phyloP scores from a whole-genome alignment of 2,113 vertebrate species.

The Stigmatopora nigra region DNA sequence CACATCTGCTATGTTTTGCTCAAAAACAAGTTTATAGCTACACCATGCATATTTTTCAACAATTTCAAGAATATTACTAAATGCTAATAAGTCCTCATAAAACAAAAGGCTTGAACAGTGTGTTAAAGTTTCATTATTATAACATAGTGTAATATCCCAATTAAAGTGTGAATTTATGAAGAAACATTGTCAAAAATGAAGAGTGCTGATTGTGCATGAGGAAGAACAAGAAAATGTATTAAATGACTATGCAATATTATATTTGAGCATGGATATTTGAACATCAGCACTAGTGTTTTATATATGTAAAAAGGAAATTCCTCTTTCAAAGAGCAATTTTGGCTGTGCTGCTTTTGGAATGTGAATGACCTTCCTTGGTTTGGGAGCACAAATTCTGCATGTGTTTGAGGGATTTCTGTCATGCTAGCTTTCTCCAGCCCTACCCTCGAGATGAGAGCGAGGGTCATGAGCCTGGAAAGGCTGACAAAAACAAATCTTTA shows the following conservation, averaged over 20 bases:
- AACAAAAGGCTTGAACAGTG: conserved; percentile 31
- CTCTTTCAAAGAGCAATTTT: conserved; percentile 26
- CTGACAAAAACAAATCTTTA: conserved; percentile 80
- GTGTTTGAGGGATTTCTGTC: conserved; percentile 73
- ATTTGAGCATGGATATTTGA: too few relatives aligned
- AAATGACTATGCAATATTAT: too few relatives aligned
- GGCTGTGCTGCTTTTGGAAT: conserved; percentile 65
- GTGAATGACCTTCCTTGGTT: conserved; percentile 68
- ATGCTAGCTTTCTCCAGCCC: conserved; percentile 70
- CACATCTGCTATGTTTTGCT: not conserved
- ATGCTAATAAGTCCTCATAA: conserved; percentile 21
- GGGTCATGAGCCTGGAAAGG: conserved; percentile 75
- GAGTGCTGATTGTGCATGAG: too few relatives aligned
- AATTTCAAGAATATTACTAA: conserved; percentile 39
- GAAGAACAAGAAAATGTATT: too few relatives aligned
- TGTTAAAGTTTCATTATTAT: conserved; percentile 31
- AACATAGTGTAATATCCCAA: conserved; percentile 21
- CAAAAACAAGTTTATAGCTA: not conserved
- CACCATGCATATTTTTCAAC: conserved; percentile 11
- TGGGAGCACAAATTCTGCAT: conserved; percentile 67
- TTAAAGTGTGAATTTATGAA: too few relatives aligned
- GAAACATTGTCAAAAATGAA: too few relatives aligned
- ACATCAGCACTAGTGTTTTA: too few relatives aligned
- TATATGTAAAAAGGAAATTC: too few relatives aligned
- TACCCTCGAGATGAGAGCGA: conserved; percentile 69